Evolutionary conservation across 2,113 vertebrate genomes (phyloP).

Genomic region (Passer domesticus): DNA sequence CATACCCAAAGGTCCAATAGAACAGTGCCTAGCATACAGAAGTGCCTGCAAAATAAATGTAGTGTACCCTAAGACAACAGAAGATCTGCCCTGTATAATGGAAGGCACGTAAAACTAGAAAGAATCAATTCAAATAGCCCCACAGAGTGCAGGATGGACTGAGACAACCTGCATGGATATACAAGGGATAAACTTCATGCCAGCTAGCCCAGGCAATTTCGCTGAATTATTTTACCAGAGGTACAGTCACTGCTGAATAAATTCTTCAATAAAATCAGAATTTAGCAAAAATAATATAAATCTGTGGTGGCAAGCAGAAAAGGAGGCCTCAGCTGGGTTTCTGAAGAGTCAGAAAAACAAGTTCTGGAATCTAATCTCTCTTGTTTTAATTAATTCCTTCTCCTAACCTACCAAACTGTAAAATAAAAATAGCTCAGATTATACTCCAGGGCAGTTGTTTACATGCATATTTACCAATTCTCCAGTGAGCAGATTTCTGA

Average conservation of each 20-base stretch:
- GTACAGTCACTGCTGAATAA: neutral
- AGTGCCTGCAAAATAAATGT: neutral
- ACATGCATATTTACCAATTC: constrained; percentile 21
- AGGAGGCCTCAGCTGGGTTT: neutral
- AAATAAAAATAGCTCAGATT: constrained; percentile 19
- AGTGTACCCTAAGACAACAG: neutral
- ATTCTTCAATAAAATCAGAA: neutral
- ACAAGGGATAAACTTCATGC: neutral
- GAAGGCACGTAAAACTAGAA: constrained; percentile 2
- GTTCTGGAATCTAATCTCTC: neutral
- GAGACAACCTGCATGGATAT: neutral
- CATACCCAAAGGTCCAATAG: neutral
- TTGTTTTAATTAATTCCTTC: constrained; percentile 10
- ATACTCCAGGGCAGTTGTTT: constrained; percentile 34
- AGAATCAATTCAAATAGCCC: constrained; percentile 17
- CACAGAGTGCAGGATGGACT: neutral
- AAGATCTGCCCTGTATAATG: neutral
- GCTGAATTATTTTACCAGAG: constrained; percentile 2
- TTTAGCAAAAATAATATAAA: constrained; percentile 2
- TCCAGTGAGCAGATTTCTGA: constrained; percentile 37
- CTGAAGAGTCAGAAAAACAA: neutral
- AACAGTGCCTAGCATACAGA: neutral
- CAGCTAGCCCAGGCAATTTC: neutral
- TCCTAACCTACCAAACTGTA: neutral
- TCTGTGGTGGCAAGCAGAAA: neutral